Evolutionary conservation across 2,113 vertebrate species (phyloP).

Genomic region (Telmatochromis sp.): DNA sequence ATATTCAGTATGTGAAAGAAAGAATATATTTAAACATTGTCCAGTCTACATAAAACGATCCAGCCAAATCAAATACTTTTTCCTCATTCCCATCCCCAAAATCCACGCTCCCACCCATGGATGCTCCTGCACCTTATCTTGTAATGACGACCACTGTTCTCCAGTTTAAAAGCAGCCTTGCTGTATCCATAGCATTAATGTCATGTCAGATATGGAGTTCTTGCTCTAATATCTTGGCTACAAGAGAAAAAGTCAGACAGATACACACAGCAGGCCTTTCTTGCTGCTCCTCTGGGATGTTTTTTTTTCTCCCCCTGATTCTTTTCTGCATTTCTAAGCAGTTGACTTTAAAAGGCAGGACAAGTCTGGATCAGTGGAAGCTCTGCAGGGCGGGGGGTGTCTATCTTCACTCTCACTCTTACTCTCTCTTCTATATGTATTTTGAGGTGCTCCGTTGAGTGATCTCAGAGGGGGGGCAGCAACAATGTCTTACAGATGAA

Average conservation of each 20-base stretch:
- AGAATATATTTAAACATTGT: background rate
- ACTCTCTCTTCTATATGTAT: slow-evolving; percentile 49
- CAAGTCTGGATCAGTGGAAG: slow-evolving; percentile 51
- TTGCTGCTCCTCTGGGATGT: slow-evolving; percentile 41
- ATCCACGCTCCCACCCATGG: background rate
- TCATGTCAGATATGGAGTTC: slow-evolving; percentile 38
- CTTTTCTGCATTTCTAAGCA: slow-evolving; percentile 61
- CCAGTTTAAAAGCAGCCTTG: slow-evolving; percentile 30
- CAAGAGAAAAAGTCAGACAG: slow-evolving; percentile 32
- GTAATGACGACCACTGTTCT: slow-evolving; percentile 12
- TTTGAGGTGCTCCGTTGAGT: slow-evolving; percentile 46
- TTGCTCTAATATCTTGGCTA: slow-evolving; percentile 32
- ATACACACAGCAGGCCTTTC: slow-evolving; percentile 40
- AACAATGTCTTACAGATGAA: slow-evolving; percentile 60
- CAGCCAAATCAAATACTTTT: background rate
- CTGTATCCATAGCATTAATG: slow-evolving; percentile 60
- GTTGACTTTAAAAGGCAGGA: slow-evolving; percentile 55
- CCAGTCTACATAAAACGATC: background rate
- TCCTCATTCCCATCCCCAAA: background rate
- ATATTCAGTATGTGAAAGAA: background rate
- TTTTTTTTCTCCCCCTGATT: background rate
- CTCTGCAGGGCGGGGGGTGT: slow-evolving; percentile 25
- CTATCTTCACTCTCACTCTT: background rate
- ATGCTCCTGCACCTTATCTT: slow-evolving; percentile 38
- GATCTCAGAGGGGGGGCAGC: slow-evolving; percentile 59